Evolutionary conservation across 1,140 invertebrate genomes (phyloP).

Genomic region (Drosophila repleta): DNA sequence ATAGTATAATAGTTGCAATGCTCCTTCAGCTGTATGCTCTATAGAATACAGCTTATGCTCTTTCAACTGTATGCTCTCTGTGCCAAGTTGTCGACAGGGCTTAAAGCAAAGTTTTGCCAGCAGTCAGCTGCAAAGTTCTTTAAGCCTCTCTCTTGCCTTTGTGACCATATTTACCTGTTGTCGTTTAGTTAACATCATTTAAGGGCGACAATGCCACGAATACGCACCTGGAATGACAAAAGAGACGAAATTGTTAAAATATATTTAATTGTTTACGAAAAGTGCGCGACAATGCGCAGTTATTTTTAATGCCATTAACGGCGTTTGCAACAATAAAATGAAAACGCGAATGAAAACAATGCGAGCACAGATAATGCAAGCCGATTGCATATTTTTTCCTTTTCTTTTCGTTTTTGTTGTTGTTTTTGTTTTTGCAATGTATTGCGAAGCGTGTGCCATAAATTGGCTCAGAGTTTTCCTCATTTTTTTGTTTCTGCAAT

Average conservation of each 20-base stretch:
- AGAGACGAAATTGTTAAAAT: constrained; percentile 32
- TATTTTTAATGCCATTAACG: constrained; percentile 28
- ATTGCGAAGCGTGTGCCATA: constrained; percentile 41
- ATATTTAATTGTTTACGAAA: constrained; percentile 47
- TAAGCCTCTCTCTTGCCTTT: not conserved
- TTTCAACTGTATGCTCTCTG: too few species aligned
- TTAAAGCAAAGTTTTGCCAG: too few species aligned
- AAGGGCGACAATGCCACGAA: constrained; percentile 16
- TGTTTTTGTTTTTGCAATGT: not conserved
- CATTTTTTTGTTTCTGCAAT: constrained; percentile 13
- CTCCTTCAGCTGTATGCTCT: too few species aligned
- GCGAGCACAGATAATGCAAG: constrained; percentile 5
- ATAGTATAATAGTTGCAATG: not conserved
- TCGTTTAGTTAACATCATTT: not conserved
- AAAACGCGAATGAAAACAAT: constrained; percentile 11
- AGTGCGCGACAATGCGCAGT: constrained; percentile 1
- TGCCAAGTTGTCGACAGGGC: too few species aligned
- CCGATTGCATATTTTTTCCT: constrained; percentile 11
- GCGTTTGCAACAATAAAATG: constrained; percentile 19
- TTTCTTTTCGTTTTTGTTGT: not conserved
- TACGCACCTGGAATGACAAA: constrained; percentile 73
- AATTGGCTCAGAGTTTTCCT: constrained; percentile 41
- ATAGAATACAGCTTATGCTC: too few species aligned
- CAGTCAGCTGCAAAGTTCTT: not conserved
- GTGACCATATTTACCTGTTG: not conserved